A percentile compares a stretch with the other conserved stretches of the same genome.
These are phyloP conservation scores for Pelvicachromis taeniatus DNA, from an alignment of 2,113 vertebrate genomes.

Conservation along the genomic window DNA sequence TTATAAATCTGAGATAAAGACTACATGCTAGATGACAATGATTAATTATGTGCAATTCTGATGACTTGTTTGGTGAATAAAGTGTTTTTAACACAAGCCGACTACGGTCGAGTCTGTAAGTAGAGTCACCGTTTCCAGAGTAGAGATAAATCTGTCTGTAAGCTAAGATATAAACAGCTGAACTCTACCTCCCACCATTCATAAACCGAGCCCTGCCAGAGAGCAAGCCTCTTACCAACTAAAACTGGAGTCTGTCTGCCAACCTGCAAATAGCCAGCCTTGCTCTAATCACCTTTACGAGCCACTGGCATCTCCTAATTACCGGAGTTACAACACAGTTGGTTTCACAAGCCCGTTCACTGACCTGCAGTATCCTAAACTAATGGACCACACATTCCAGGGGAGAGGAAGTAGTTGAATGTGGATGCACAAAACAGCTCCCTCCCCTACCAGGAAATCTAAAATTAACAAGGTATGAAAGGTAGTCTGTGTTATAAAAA, in stretches of 20 bases:
- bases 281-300: slow-evolving; percentile 22
- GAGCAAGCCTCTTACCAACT: slow-evolving; percentile 22
- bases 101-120: not conserved
- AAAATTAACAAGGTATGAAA: not conserved
- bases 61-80: fast-evolving
- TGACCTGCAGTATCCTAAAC: not conserved
- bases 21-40: fast-evolving
- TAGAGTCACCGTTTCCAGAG: not conserved
- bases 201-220: not conserved
- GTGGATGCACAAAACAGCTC: not conserved
- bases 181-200: not conserved
- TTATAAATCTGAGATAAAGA: not conserved
- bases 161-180: not conserved
- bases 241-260: not conserved
- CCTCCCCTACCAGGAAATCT: not conserved
- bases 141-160: not conserved
- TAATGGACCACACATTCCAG: not conserved
- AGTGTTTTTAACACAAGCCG: not conserved
- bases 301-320: not conserved
- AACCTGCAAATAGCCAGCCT: slow-evolving; percentile 2
- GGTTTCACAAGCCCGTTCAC: not conserved
- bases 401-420: not conserved
- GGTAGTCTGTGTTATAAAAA: not conserved
- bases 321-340: not conserved
- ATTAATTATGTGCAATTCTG: not conserved